Evolutionary conservation across 2,888 invertebrate genomes (phyloP), one percentile per base, ranked within the genome.

Genomic region (Incurvaria masculella): DNA sequence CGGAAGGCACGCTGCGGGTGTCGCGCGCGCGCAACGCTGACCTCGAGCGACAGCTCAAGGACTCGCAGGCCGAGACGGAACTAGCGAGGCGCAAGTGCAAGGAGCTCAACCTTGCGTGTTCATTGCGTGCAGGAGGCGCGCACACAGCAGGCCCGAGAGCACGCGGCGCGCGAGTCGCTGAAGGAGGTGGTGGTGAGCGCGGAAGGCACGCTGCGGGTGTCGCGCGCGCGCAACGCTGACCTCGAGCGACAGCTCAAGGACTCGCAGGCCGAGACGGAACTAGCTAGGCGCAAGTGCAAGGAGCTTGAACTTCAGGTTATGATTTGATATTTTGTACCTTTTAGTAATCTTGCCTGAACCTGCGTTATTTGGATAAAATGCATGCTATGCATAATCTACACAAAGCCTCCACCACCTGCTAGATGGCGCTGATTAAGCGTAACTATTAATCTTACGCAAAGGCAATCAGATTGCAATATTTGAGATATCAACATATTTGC

Each of bases 221-320:
- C 78, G 38, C 68, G 76, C 19, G 61, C 67, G 4, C 67, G 73
- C 49, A 71, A 75, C 50, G 54, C 65, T 2, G 64, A 65, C 0
- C 62, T 78, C 8, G 78, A 78, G 58, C 61, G 68, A 33, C 69
- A 72, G 56, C 60, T 73, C 1, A 76, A 72, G 54, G 70, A 73
- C 2, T 55, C 60, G n/a, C 63, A 63, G 42, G 53, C 59, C 1
- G 72, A 73, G 21, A 59, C 72, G 19, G 74, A 75, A 3, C 50
- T 57, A 2, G 51, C 66, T 21, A 63, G 61, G 44, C 67, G 65
- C 56, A 78, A 73, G 57, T 68, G 72, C 50, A 73, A 68, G 56
- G 78, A 76, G 52, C 62, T 72, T n/a, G n/a, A n/a, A n/a, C n/a
- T n/a, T n/a, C n/a, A n/a, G n/a, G n/a, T n/a, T n/a, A n/a, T n/a